Evolutionary conservation across 1,140 invertebrate genomes (phyloP).

Genomic region (Neotoxoptera formosana): DNA sequence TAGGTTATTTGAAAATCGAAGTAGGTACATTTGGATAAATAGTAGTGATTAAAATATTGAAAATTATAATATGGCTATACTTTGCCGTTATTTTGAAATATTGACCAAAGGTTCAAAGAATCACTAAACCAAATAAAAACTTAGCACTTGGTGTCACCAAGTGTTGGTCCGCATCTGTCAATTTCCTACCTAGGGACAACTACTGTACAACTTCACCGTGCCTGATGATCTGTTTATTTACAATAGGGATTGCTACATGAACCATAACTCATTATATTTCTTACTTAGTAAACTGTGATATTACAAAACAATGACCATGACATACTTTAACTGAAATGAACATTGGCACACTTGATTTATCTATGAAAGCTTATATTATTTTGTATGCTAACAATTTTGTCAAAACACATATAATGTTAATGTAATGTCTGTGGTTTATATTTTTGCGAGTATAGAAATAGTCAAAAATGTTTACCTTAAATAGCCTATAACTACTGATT

Average conservation of each 20-base stretch:
- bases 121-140: neutral
- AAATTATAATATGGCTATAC: neutral
- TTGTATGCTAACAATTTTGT: neutral
- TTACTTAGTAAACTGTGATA: neutral
- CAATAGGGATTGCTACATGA: neutral
- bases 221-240: neutral
- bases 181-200: neutral
- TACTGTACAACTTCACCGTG: neutral
- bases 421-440: neutral
- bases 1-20: neutral
- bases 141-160: neutral
- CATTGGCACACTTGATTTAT: neutral
- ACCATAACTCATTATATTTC: neutral
- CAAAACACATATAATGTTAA: neutral
- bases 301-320: neutral
- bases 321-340: slow-evolving; percentile 4
- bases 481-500: neutral
- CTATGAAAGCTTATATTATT: neutral
- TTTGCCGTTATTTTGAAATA: neutral
- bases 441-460: slow-evolving; percentile 33
- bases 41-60: neutral
- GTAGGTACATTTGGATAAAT: neutral
- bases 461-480: slow-evolving; percentile 17
- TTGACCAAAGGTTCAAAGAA: neutral
- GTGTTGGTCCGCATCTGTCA: neutral